Conservation (phyloP, 2,113 vertebrate species). For the Plotosus lineatus region DNA sequence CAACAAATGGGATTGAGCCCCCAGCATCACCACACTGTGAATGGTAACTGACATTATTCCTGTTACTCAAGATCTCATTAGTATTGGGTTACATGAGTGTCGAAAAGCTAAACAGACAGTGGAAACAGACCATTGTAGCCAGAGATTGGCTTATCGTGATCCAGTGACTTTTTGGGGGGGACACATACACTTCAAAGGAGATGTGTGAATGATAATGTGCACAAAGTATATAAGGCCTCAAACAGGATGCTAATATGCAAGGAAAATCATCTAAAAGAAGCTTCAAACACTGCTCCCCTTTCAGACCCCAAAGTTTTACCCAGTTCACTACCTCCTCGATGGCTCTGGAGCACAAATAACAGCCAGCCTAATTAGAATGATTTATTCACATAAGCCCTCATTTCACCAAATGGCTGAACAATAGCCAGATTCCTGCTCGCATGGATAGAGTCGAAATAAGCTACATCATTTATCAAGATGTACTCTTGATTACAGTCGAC, state of each 20-base stretch:
- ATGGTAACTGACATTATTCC: slow-evolving; percentile 44
- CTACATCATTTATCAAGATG: slow-evolving; percentile 30
- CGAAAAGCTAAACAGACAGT: neutral
- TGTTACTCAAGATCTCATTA: slow-evolving; percentile 32
- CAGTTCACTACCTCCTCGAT: neutral
- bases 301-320: neutral
- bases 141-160: neutral
- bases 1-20: slow-evolving; percentile 37
- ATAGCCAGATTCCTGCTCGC: slow-evolving; percentile 19
- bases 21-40: slow-evolving; percentile 15
- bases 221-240: neutral
- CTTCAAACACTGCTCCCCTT: neutral
- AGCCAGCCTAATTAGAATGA: slow-evolving; percentile 45
- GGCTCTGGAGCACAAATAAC: slow-evolving; percentile 12
- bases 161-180: neutral
- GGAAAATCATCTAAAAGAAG: neutral
- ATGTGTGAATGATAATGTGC: neutral
- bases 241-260: neutral
- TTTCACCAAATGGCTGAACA: slow-evolving; percentile 19
- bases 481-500: slow-evolving; percentile 14
- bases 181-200: neutral
- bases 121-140: neutral
- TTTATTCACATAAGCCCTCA: slow-evolving; percentile 45
- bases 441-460: slow-evolving; percentile 1
- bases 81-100: slow-evolving; percentile 41